Base-by-base conservation (phyloP, 1,140 invertebrate species). In the Rhynchophorus ferrugineus region DNA sequence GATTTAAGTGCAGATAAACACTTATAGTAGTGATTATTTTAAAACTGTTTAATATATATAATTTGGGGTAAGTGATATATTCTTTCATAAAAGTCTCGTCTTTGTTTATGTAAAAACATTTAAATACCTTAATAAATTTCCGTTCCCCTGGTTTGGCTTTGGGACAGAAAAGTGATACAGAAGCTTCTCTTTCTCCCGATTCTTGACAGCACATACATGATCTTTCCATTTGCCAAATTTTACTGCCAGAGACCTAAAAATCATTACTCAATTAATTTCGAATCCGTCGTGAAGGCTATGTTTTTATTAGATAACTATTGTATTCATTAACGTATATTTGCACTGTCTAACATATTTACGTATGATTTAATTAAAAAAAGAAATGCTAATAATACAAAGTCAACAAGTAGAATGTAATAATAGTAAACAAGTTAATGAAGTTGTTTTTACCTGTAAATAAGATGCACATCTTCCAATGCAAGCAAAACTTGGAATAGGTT, bases 161-260 rank as follows among this genome's bases (percentile, higher is more conserved):
- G 3, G 90, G 91, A 71, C 91, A 95, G 67, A 86, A 89, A 5
- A 95, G 71, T 1, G 87, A 84, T 5, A 95, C 88, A 24, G 81
- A 83, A 1, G 91, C 91, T 73, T 94, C 91, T 56, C 90, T 75
- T 71, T 94, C 90, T 1, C 91, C 91, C 59, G 89, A 91, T 70
- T 94, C 90, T 71, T 93, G 90, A 71, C 91, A 95, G 66, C 91
- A 95, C 82, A 92, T 93, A 62, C 91, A 92, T 7, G 89, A 92
- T 35, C 91, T 75, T 69, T 95, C 91, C 82, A 91, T 93, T 78
- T 94, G 90, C 91, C 91, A 95, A 65, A 94, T 89, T 76, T 94
- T 94, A 55, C 88, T 93, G 8, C 89, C 89, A n/a, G 90, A 93
- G 3, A 94, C 89, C 90, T 93, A 54, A 53, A 52, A 53, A 44